Percentiles rank a stretch among this genome's conserved stretches.
These are phyloP conservation scores for Torymus tubicola DNA, from an alignment of 2,888 invertebrate species.

Conservation along the genomic window DNA sequence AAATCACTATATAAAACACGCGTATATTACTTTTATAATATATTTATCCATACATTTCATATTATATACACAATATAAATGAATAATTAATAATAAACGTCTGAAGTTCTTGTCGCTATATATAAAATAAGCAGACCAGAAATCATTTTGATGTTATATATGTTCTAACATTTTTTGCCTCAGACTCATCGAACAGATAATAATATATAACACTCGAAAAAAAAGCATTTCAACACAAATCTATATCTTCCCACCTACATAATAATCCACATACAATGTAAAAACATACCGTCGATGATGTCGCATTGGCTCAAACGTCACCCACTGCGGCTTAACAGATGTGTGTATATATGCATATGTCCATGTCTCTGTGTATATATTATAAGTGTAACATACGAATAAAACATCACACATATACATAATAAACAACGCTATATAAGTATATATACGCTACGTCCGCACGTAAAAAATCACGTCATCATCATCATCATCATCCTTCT, in stretches of 20 bases:
- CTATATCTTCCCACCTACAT: too few species aligned
- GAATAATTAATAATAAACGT: neutral
- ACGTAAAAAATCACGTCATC: neutral
- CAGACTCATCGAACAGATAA: too few species aligned
- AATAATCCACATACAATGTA: neutral
- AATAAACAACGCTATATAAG: neutral
- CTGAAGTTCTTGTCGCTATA: neutral
- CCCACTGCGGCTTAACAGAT: conserved; percentile 21
- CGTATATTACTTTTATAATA: conserved; percentile 16
- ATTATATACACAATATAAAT: conserved; percentile 12
- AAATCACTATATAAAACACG: conserved; percentile 19
- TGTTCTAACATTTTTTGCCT: too few species aligned
- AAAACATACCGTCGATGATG: neutral
- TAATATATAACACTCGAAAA: too few species aligned
- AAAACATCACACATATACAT: conserved; percentile 7
- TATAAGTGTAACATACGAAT: neutral
- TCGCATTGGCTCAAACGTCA: conserved; percentile 21
- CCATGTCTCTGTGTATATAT: neutral
- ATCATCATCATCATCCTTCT: neutral
- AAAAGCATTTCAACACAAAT: too few species aligned
- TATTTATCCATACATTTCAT: neutral
- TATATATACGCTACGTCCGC: neutral
- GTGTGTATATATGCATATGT: conserved; percentile 17
- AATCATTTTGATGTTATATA: too few species aligned
- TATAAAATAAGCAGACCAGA: too few species aligned